These are phyloP conservation scores for Apomyelois bistriatella DNA, from an alignment of 2,888 invertebrate species.

Conservation along the genomic window DNA sequence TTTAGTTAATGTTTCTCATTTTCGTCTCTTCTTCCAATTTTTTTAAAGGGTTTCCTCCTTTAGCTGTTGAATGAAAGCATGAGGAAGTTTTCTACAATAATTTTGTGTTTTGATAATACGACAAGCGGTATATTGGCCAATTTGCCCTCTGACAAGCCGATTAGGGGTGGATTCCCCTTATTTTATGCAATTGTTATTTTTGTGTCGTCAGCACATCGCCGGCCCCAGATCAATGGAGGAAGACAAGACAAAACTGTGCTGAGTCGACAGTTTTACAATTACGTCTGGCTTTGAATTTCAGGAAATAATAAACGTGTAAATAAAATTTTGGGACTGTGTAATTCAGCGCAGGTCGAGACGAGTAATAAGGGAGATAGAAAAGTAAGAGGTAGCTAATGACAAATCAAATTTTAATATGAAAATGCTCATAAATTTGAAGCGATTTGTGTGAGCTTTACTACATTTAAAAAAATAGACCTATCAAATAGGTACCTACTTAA, in stretches of 20 bases:
- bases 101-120: conserved; percentile 45
- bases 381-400: no score
- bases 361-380: background rate
- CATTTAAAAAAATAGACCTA: no score
- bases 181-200: conserved; percentile 64
- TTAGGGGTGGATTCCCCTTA: conserved; percentile 50
- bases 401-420: no score
- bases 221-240: conserved; percentile 34
- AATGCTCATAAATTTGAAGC: no score
- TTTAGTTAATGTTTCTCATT: conserved; percentile 29
- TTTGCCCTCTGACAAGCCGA: conserved; percentile 50
- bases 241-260: conserved; percentile 25
- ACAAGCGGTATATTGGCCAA: conserved; percentile 48
- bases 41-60: conserved; percentile 39
- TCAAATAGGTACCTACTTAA: no score
- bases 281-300: conserved; percentile 3
- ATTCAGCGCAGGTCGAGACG: background rate
- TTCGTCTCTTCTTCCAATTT: conserved; percentile 32
- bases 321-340: background rate
- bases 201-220: conserved; percentile 45
- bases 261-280: conserved; percentile 15
- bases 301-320: conserved; percentile 12
- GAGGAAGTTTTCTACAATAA: conserved; percentile 35
- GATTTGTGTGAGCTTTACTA: no score
- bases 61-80: conserved; percentile 40